A percentile compares a stretch with the other conserved stretches of the same genome.
Conservation (phyloP, 2,888 invertebrate genomes). For the Tetragnatha montana region DNA sequence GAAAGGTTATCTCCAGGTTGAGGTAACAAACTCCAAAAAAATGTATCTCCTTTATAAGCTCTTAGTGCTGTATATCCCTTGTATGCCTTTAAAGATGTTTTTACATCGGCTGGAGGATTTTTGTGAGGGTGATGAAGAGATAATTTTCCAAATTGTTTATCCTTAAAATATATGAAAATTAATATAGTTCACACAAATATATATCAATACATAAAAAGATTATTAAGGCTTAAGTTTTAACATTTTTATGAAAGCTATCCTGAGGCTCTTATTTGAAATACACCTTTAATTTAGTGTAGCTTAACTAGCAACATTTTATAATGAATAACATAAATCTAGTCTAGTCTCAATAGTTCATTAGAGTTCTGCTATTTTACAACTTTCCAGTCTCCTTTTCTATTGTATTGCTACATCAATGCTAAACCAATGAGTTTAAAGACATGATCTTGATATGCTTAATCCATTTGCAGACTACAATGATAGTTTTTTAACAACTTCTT, state of each 20-base stretch:
- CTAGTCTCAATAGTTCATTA: too few species aligned
- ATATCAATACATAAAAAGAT: not conserved
- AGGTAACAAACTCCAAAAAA: constrained; percentile 93
- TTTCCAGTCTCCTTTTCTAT: too few species aligned
- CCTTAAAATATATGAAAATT: constrained; percentile 42
- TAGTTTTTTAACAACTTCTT: too few species aligned
- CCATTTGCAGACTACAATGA: too few species aligned
- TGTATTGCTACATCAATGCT: too few species aligned
- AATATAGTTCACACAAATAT: not conserved
- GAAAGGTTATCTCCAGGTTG: constrained; percentile 87
- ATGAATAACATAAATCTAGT: too few species aligned
- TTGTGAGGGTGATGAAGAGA: constrained; percentile 80
- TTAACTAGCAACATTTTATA: too few species aligned
- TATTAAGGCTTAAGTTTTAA: not conserved
- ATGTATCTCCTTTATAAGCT: constrained; percentile 90
- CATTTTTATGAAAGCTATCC: not conserved
- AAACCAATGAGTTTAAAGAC: too few species aligned
- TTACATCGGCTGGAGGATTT: constrained; percentile 84
- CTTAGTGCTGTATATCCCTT: constrained; percentile 85
- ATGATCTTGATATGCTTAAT: too few species aligned
- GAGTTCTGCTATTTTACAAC: too few species aligned
- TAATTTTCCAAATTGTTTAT: constrained; percentile 87
- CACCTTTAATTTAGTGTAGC: too few species aligned
- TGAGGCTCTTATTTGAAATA: too few species aligned
- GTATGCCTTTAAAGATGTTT: constrained; percentile 86